Base-by-base conservation (phyloP, 2,113 vertebrate genomes). In the Dromas ardeola region DNA sequence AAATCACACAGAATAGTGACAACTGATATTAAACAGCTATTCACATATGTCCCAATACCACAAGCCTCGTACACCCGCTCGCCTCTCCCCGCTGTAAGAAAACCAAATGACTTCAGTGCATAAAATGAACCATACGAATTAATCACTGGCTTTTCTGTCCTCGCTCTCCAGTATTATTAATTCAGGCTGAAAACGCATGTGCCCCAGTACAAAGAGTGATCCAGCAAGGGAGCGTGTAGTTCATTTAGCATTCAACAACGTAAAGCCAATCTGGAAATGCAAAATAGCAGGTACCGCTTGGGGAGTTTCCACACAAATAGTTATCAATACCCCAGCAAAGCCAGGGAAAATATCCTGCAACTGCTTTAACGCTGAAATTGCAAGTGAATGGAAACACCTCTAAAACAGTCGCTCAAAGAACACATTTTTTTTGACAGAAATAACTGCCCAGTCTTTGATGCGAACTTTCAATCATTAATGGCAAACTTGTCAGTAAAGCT, bases 101-200 rank as follows among this genome's bases (percentile, higher is more conserved):
- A 82, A 76, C 95, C 91, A 94, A 96, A 79, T 87, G 59, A 96
- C 91, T 95, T 81, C 95, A 96, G 95, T 38, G 94, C 95, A 62
- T 91, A 93, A 97, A 96, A 55, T 36, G 55, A 97, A 96, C 49
- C 94, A 91, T 49, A 95, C 84, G 95, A 96, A 96, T 89, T 88
- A 92, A 92, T 86, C 86, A 50, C 34, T 7, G 36, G 10, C 52
- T 76, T 91, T 89, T 81, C 95, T 92, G 73, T 78, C 95, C 86
- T 92, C 95, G n/a, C 84, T 79, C 80, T 10, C 5, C 73, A 40
- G 62, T 0, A 4, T 92, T 81, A 79, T 90, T 92, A 93, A 93
- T 59, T 95, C 83, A 81, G 95, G 14, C 88, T 94, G 95, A 26
- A 49, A 94, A 88, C 1, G 27, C 29, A 2, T 4, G 19, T 13